Conservation (phyloP, 2,888 invertebrate species). For the Brachyptera putata region DNA sequence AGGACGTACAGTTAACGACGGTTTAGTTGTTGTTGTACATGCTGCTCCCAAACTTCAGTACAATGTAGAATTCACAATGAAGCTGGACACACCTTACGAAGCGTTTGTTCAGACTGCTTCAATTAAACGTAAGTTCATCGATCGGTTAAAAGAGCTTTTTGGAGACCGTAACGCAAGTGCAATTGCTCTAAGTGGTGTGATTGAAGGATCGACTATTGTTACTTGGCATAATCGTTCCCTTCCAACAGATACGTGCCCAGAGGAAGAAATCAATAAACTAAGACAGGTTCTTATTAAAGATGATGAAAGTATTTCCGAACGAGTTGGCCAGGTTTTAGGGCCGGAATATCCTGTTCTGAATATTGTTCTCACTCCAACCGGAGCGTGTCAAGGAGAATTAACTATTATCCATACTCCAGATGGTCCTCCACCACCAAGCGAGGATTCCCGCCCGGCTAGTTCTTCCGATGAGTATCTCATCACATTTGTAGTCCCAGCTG, state of each 20-base stretch:
- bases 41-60: conserved; percentile 60
- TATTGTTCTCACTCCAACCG: conserved; percentile 57
- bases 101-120: conserved; percentile 65
- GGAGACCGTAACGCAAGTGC: conserved; percentile 68
- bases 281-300: conserved; percentile 66
- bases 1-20: conserved; percentile 72
- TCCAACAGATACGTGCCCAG: conserved; percentile 68
- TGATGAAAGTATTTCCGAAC: conserved; percentile 54
- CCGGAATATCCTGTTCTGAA: conserved; percentile 66
- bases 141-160: conserved; percentile 72
- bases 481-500: conserved; percentile 84
- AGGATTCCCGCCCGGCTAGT: conserved; percentile 43
- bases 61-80: conserved; percentile 77
- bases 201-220: conserved; percentile 43
- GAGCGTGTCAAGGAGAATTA: conserved; percentile 54
- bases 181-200: conserved; percentile 68
- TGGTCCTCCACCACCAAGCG: conserved; percentile 39
- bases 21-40: conserved; percentile 68
- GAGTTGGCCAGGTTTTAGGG: conserved; percentile 47
- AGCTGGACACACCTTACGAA: conserved; percentile 64
- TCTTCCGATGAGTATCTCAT: conserved; percentile 47
- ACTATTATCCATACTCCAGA: conserved; percentile 45
- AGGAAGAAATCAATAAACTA: conserved; percentile 67
- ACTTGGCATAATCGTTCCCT: conserved; percentile 71
- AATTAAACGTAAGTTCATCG: conserved; percentile 74